These are phyloP conservation scores for Epinephelus malabaricus DNA, from an alignment of 2,797 vertebrate species.

Conservation along the genomic window DNA sequence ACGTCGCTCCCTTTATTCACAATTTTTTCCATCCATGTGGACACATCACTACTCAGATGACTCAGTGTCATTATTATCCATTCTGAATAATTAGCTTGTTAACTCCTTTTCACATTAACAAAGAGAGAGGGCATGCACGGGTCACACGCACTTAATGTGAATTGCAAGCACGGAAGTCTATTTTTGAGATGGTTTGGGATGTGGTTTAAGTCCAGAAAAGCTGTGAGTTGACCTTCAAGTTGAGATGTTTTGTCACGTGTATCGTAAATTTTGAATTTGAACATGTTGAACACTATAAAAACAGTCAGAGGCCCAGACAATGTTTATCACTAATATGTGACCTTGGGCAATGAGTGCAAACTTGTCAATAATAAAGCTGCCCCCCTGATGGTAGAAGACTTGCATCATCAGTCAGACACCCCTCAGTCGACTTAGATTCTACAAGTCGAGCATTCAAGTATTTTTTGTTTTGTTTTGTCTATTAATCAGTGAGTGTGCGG, in stretches of 20 bases:
- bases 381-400: too few relatives aligned
- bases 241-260: background rate
- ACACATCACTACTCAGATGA: background rate
- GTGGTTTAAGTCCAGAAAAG: background rate
- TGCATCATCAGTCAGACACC: too few relatives aligned
- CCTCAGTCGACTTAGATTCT: too few relatives aligned
- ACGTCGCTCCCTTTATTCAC: background rate
- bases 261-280: too few relatives aligned
- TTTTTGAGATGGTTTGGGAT: background rate
- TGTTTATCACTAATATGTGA: too few relatives aligned
- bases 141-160: background rate
- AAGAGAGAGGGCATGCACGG: background rate
- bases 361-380: too few relatives aligned
- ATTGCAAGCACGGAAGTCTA: background rate
- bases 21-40: background rate
- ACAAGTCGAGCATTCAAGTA: too few relatives aligned
- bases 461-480: too few relatives aligned
- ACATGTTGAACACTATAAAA: too few relatives aligned
- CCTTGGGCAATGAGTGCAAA: too few relatives aligned
- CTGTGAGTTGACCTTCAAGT: background rate
- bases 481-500: too few relatives aligned
- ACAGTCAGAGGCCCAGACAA: too few relatives aligned
- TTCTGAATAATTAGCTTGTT: slow-evolving; percentile 3
- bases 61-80: slow-evolving; percentile 1
- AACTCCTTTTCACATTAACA: background rate